Evolutionary conservation across 2,113 vertebrate genomes (phyloP), one percentile per base, ranked within the genome.

Genomic region (Pterophyllum scalare): DNA sequence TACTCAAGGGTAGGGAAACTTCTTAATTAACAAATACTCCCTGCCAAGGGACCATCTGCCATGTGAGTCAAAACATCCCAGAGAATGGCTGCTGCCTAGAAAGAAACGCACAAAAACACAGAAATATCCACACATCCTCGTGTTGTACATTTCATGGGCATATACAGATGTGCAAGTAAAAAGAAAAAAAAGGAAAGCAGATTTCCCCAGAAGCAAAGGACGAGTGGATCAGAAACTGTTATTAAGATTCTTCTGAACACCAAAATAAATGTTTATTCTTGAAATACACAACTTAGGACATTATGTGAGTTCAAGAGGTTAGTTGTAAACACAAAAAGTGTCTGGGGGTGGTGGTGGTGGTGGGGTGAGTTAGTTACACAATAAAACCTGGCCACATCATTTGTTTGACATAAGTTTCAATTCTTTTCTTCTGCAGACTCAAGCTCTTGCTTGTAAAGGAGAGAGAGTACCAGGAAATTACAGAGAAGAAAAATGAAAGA

Each of bases 361-460:
- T n/a, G 43, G 65, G 43, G 43, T 13, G 22, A 80, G 20, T 57
- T 10, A 84, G 26, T 61, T 83, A 60, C 59, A 57, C 77, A 77
- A 43, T 88, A 31, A 77, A 87, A n/a, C 17, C 22, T 76, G 24
- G 35, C 40, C 46, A 81, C 43, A 35, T n/a, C 3, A 84, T 1
- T 72, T 72, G 77, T 75, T 84, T 78, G 43, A 83, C 80, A 76
- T 74, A 20, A 24, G 4, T 52, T n/a, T 77, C 12, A 60, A 6
- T 85, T 83, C 83, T 35, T 86, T 85, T 94, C 22, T 89, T 89
- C 61, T 13, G 76, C 95, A 99, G 98, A 95, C 76, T 99, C 87
- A 98, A 98, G 94, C 95, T 96, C 81, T 93, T 97, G 78, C 94
- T 96, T 94, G 94, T 95, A 80, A 97, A 99, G 91, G 95, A 98